A percentile compares a stretch with the other conserved stretches of the same genome.
Evolutionary conservation across 2,113 vertebrate species (phyloP).

Genomic region (Galbula dea): DNA sequence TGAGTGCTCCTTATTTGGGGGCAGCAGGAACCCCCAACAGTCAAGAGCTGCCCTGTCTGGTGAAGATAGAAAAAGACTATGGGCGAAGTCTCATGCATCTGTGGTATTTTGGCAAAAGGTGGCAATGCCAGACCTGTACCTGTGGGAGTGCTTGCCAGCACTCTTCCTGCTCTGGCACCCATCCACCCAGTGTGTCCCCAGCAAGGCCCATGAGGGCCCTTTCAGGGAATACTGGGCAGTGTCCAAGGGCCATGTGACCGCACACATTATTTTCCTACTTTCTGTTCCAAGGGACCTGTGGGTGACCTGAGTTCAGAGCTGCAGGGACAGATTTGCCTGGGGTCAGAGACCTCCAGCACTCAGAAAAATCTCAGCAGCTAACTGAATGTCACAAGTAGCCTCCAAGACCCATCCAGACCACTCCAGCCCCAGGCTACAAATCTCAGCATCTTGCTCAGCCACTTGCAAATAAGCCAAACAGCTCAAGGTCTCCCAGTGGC

Average conservation of each 20-base stretch:
- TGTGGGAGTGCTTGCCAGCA: neutral
- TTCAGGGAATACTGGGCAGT: neutral
- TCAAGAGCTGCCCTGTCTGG: neutral
- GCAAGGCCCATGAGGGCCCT: fast-evolving
- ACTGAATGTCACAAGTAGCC: neutral
- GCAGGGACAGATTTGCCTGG: neutral
- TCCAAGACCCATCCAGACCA: neutral
- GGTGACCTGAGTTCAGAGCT: neutral
- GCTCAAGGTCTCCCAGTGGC: neutral
- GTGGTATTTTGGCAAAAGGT: neutral
- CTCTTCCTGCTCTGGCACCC: neutral
- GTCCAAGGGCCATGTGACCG: neutral
- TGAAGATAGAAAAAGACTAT: neutral
- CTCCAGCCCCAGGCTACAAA: neutral
- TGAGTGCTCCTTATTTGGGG: neutral
- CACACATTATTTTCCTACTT: neutral
- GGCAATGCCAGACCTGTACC: neutral
- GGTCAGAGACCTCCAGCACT: neutral
- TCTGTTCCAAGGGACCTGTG: neutral
- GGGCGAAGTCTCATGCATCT: neutral
- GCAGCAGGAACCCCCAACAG: neutral
- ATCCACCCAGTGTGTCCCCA: neutral
- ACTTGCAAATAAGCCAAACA: neutral
- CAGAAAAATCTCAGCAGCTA: neutral
- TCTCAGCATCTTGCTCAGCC: neutral